These are phyloP conservation scores for Malurus leucopterus DNA, from an alignment of 2,797 vertebrate species.

Conservation along the genomic window DNA sequence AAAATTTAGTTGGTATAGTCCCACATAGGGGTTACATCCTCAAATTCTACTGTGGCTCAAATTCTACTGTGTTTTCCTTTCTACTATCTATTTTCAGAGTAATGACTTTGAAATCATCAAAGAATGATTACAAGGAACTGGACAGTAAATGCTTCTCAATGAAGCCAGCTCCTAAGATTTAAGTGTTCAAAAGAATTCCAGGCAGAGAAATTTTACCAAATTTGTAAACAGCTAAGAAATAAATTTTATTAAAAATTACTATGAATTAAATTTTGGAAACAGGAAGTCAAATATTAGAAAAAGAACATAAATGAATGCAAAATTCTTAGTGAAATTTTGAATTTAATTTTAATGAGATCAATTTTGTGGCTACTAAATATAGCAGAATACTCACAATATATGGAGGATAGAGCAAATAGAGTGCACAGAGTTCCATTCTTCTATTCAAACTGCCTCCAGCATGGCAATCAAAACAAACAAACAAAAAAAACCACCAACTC, in stretches of 20 bases:
- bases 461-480: too few relatives aligned
- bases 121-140: too few relatives aligned
- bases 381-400: not conserved
- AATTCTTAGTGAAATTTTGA: not conserved
- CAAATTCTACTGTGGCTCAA: not conserved
- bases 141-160: not conserved
- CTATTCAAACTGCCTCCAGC: not conserved
- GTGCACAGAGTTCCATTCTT: not conserved
- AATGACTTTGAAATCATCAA: not conserved
- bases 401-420: not conserved
- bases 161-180: not conserved
- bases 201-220: not conserved
- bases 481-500: too few relatives aligned
- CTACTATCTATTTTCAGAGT: not conserved
- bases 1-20: not conserved
- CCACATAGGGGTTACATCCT: not conserved
- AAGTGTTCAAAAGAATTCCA: not conserved
- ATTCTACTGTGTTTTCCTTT: not conserved
- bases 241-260: not conserved
- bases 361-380: not conserved
- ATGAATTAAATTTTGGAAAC: not conserved
- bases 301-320: not conserved
- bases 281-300: not conserved
- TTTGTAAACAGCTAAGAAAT: not conserved
- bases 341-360: not conserved